phyloP scores from a whole-genome alignment of 2,113 vertebrate species.

The Sphaerodactylus townsendi region DNA sequence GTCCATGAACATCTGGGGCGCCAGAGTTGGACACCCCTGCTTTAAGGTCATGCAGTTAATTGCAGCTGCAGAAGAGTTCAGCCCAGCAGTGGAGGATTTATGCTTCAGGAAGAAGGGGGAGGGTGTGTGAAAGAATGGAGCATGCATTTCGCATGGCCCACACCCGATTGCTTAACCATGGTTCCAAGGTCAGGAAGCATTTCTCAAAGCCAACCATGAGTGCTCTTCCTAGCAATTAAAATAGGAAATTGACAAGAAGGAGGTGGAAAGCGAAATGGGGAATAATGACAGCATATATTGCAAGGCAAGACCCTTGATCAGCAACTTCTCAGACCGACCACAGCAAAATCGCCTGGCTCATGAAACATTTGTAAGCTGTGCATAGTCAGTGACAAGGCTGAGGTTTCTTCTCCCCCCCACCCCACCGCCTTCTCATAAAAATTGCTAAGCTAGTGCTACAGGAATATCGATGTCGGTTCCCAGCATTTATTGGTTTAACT shows the following conservation, averaged over 20 bases:
- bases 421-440: constrained; percentile 3
- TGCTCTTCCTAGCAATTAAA: constrained; percentile 39
- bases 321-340: constrained; percentile 31
- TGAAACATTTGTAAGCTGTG: constrained; percentile 36
- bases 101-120: not conserved
- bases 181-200: constrained; percentile 38
- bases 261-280: too few species aligned
- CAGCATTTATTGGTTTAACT: constrained; percentile 41
- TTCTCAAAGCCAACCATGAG: constrained; percentile 35
- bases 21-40: too few species aligned
- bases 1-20: too few species aligned
- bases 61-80: not conserved
- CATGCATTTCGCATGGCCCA: not conserved
- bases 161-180: constrained; percentile 18
- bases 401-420: not conserved
- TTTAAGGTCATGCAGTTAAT: too few species aligned
- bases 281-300: constrained; percentile 16
- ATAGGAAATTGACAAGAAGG: constrained; percentile 4
- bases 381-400: not conserved
- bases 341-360: constrained; percentile 31
- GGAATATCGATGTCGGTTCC: constrained; percentile 4
- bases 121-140: not conserved
- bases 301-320: constrained; percentile 21
- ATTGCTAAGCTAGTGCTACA: constrained; percentile 50
- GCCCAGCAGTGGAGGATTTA: not conserved